Conservation (phyloP, 2,113 vertebrate genomes). For the Solenodon paradoxus region DNA sequence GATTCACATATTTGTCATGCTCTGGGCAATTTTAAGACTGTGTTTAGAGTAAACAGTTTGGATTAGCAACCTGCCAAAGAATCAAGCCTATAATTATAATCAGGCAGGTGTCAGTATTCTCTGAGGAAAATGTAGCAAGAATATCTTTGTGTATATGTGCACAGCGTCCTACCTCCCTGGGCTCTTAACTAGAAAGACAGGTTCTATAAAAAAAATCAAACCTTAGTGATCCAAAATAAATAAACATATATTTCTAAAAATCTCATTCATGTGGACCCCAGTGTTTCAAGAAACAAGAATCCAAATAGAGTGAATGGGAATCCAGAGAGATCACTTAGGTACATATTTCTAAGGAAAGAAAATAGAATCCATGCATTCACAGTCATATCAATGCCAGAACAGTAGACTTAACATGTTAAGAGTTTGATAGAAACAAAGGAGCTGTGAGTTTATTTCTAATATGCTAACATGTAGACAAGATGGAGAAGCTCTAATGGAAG, state of each 20-base stretch:
- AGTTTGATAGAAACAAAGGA: background rate
- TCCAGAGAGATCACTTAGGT: background rate
- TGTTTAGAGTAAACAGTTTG: slow-evolving; percentile 53
- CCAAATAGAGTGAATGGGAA: background rate
- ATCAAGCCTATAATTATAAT: slow-evolving; percentile 47
- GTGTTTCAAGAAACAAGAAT: background rate
- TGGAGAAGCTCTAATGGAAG: background rate
- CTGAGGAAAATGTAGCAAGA: slow-evolving; percentile 3
- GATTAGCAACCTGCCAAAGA: slow-evolving; percentile 41
- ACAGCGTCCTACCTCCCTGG: background rate
- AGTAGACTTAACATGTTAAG: background rate
- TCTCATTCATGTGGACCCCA: background rate
- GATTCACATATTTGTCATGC: slow-evolving; percentile 17
- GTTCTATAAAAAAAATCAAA: background rate
- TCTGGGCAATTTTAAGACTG: slow-evolving; percentile 38
- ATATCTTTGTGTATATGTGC: background rate
- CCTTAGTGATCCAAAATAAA: background rate
- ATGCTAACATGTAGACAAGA: background rate
- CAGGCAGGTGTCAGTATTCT: slow-evolving; percentile 23
- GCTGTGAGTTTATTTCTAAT: background rate
- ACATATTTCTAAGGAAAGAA: background rate
- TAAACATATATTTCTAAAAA: no score
- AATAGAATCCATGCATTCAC: background rate
- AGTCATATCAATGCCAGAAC: background rate
- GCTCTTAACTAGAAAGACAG: background rate